Evolutionary conservation across 2,888 invertebrate species (phyloP).

Genomic region (Cylindroiulus punctatus): DNA sequence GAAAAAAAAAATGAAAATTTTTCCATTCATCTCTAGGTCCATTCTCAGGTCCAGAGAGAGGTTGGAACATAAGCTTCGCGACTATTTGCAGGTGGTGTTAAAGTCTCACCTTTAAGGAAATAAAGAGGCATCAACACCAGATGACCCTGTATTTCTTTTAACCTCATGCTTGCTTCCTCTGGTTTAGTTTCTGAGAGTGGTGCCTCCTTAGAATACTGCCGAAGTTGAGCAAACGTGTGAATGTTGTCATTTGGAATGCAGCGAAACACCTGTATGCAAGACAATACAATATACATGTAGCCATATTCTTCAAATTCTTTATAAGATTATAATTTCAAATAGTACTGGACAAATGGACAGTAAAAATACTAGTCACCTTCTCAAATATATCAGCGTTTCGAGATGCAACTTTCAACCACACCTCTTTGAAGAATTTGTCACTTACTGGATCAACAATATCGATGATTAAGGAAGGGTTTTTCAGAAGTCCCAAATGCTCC

Average conservation of each 20-base stretch:
- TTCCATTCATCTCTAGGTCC: too few relatives aligned
- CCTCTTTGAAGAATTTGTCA: constrained; percentile 82
- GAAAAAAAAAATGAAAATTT: not conserved
- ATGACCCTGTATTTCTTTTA: constrained; percentile 77
- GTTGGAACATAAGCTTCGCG: constrained; percentile 94
- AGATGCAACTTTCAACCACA: constrained; percentile 84
- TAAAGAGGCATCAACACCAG: constrained; percentile 88
- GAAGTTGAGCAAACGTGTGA: constrained; percentile 79
- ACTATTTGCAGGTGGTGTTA: constrained; percentile 83
- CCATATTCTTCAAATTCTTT: not conserved
- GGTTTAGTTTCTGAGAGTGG: constrained; percentile 80
- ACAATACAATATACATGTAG: not conserved
- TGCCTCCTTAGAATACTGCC: constrained; percentile 76
- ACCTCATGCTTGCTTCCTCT: constrained; percentile 72
- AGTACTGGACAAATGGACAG: not conserved
- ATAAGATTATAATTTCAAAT: not conserved
- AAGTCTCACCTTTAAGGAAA: constrained; percentile 86
- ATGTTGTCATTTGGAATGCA: constrained; percentile 88
- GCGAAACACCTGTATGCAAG: constrained; percentile 78
- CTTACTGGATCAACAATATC: constrained; percentile 83
- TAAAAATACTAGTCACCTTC: constrained; percentile 69
- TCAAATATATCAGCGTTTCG: constrained; percentile 90
- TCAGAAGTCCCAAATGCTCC: constrained; percentile 86
- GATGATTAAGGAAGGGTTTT: constrained; percentile 66
- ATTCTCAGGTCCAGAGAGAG: constrained; percentile 85